phyloP scores from a whole-genome alignment of 2,888 invertebrate species.

The Maniola hyperantus region DNA sequence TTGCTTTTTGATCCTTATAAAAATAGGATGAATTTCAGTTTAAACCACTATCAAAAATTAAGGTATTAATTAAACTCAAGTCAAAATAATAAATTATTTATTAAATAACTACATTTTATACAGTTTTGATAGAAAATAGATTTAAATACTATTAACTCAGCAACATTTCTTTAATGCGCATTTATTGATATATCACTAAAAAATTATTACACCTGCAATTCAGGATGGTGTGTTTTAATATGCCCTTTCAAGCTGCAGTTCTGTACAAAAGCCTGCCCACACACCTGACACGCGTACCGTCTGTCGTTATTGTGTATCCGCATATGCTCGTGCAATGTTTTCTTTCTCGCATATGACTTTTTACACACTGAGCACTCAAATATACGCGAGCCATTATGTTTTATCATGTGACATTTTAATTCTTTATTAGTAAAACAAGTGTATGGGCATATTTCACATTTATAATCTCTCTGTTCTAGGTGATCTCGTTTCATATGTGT shows the following conservation, averaged over 20 bases:
- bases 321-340: constrained; percentile 45
- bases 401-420: constrained; percentile 59
- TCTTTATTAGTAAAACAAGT: constrained; percentile 55
- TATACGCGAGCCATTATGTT: constrained; percentile 54
- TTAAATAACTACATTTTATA: too few species aligned
- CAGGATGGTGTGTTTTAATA: constrained; percentile 30
- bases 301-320: constrained; percentile 42
- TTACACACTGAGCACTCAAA: constrained; percentile 59
- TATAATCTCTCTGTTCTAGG: constrained; percentile 38
- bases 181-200: too few species aligned
- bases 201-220: constrained; percentile 5
- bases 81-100: too few species aligned
- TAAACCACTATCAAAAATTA: too few species aligned
- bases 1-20: too few species aligned
- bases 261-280: constrained; percentile 46
- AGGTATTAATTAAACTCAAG: too few species aligned
- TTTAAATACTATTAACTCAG: too few species aligned
- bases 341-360: constrained; percentile 45
- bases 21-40: too few species aligned
- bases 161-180: too few species aligned
- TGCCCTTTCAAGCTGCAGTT: constrained; percentile 47
- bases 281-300: constrained; percentile 44
- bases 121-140: too few species aligned
- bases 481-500: constrained; percentile 42
- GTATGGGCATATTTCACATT: constrained; percentile 46